phyloP scores from a whole-genome alignment of 92 coral and sea anemone species.

The Zoanthus gigantus region DNA sequence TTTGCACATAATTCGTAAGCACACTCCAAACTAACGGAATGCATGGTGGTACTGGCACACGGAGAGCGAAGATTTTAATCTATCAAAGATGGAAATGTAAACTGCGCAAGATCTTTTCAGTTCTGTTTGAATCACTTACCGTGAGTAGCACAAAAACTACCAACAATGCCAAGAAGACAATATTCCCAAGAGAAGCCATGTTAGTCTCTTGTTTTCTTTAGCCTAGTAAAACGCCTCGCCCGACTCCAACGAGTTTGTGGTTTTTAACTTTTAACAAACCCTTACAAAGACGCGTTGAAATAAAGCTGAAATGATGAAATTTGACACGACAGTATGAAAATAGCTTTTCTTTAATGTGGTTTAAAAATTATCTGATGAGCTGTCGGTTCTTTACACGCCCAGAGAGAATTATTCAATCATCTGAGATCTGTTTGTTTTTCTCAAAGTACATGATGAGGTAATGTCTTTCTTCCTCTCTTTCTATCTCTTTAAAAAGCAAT shows the following conservation, averaged over 20 bases:
- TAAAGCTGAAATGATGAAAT: constrained; percentile 14
- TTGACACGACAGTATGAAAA: constrained; percentile 15
- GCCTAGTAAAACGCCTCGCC: background rate
- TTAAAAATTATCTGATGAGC: constrained; percentile 41
- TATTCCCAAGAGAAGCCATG: constrained; percentile 22
- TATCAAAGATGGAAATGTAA: constrained; percentile 2
- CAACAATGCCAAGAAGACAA: background rate
- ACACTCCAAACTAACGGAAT: background rate
- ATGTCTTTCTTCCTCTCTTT: background rate
- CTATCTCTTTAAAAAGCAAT: constrained; percentile 12
- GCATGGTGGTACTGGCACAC: background rate
- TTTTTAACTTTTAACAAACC: background rate
- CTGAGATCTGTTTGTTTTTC: constrained; percentile 11
- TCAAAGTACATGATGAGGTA: background rate
- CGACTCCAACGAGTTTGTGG: constrained; percentile 14
- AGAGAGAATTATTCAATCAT: constrained; percentile 12
- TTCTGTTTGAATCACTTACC: constrained; percentile 7
- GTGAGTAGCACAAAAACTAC: background rate
- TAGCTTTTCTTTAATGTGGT: constrained; percentile 30
- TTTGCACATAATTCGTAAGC: too few relatives aligned
- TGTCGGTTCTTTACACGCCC: constrained; percentile 41
- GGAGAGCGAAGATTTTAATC: constrained; percentile 22
- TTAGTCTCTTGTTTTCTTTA: constrained; percentile 13
- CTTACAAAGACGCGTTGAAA: constrained; percentile 50
- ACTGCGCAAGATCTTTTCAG: background rate